Evolutionary conservation across 2,797 vertebrate genomes (phyloP).

Genomic region (Remorina albescens): DNA sequence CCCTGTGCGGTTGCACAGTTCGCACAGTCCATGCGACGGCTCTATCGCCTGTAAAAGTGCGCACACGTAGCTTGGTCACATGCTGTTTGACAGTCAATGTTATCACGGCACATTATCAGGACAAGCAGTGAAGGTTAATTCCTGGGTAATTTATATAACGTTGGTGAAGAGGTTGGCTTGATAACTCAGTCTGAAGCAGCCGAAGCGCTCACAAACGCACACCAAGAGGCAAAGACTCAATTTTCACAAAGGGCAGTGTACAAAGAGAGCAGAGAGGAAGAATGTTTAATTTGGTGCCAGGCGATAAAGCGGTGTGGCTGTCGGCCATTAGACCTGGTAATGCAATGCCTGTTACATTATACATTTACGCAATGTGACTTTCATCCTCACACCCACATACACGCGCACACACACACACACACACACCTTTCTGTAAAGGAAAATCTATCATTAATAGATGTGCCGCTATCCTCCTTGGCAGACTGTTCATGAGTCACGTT

Average conservation of each 20-base stretch:
- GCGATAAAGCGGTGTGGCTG: slow-evolving; percentile 68
- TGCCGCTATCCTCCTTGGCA: too few species aligned
- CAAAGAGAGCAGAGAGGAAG: slow-evolving; percentile 46
- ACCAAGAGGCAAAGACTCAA: slow-evolving; percentile 20
- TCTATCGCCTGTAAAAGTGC: too few species aligned
- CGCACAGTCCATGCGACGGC: too few species aligned
- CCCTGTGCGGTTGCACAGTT: too few species aligned
- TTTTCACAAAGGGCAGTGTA: slow-evolving; percentile 42
- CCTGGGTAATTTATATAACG: slow-evolving; percentile 64
- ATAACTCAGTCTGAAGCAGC: slow-evolving; percentile 54
- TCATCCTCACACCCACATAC: slow-evolving; percentile 32
- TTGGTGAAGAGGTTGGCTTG: slow-evolving; percentile 35
- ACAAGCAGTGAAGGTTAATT: slow-evolving; percentile 54
- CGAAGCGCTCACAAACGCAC: slow-evolving; percentile 10
- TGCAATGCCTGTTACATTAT: slow-evolving; percentile 59
- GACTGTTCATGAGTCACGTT: too few species aligned
- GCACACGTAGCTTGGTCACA: slow-evolving; percentile 34
- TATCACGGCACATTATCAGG: slow-evolving; percentile 51
- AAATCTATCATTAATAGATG: too few species aligned
- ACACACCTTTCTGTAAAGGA: slow-evolving; percentile 8
- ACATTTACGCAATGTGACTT: slow-evolving; percentile 65
- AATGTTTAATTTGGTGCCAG: slow-evolving; percentile 67
- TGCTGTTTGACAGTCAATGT: slow-evolving; percentile 40
- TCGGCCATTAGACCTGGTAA: slow-evolving; percentile 55
- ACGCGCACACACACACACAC: background rate